These are phyloP conservation scores for Arbacia lixula DNA, from an alignment of 53 echinoderm and acorn worm species.

Conservation along the genomic window DNA sequence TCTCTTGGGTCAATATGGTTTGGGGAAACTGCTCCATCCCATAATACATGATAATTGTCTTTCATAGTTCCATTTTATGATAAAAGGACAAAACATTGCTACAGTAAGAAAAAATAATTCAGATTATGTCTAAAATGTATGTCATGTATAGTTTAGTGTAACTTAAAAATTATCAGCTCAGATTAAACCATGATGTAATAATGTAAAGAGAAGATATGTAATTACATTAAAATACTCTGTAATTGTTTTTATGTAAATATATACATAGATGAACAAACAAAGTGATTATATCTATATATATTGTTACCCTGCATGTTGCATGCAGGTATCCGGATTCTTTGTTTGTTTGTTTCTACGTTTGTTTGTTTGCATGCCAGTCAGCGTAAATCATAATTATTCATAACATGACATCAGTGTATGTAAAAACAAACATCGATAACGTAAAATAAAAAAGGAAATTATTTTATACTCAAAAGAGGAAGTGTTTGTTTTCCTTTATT, in stretches of 20 bases:
- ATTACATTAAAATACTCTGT: constrained; percentile 6
- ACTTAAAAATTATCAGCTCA: constrained; percentile 1
- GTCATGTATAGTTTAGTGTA: constrained; percentile 29
- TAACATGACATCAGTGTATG: constrained; percentile 38
- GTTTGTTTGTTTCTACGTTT: constrained; percentile 43
- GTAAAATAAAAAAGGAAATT: constrained; percentile 39
- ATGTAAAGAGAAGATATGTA: not conserved
- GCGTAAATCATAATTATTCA: constrained; percentile 7
- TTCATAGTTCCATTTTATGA: constrained; percentile 30
- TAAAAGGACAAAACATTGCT: not conserved
- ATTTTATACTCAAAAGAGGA: constrained; percentile 28
- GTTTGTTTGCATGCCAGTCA: constrained; percentile 14
- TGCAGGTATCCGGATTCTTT: constrained; percentile 29
- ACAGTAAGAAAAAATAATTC: not conserved
- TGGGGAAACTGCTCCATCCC: not conserved
- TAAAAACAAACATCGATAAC: constrained; percentile 37
- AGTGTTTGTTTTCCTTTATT: not conserved
- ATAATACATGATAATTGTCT: constrained; percentile 16
- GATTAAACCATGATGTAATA: not conserved
- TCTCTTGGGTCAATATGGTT: not conserved
- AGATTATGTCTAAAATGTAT: constrained; percentile 1
- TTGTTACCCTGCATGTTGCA: constrained; percentile 50
- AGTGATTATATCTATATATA: constrained; percentile 45
- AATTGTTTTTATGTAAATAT: constrained; percentile 47
- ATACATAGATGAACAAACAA: constrained; percentile 37